Evolutionary conservation across 2,797 vertebrate species (phyloP).

Genomic region (Kryptolebias ocellatus): DNA sequence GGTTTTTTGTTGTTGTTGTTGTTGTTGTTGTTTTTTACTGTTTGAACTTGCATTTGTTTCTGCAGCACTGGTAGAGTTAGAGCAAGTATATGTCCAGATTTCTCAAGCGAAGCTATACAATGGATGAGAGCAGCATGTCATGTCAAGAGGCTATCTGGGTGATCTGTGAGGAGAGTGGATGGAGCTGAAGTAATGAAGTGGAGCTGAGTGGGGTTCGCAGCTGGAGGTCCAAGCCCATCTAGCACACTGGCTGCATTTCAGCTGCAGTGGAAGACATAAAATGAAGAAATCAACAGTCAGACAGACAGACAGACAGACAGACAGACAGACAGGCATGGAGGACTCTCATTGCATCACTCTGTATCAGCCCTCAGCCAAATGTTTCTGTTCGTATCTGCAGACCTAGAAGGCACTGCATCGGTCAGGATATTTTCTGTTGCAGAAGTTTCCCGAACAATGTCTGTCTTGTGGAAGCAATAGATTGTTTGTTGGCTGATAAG

Average conservation of each 20-base stretch:
- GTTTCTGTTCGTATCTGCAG: slow-evolving; percentile 27
- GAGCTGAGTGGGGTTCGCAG: slow-evolving; percentile 63
- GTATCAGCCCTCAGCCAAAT: slow-evolving; percentile 34
- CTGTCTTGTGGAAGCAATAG: slow-evolving; percentile 11
- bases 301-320: neutral
- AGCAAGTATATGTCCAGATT: slow-evolving; percentile 35
- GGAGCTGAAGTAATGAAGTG: slow-evolving; percentile 74
- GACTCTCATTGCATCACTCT: slow-evolving; percentile 44
- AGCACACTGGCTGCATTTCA: slow-evolving; percentile 49
- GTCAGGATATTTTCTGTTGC: neutral
- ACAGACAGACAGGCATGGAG: neutral
- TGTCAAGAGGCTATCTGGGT: slow-evolving; percentile 48
- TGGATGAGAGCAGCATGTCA: slow-evolving; percentile 57
- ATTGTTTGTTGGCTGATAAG: slow-evolving; percentile 30
- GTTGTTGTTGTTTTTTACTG: neutral
- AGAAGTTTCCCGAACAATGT: slow-evolving; percentile 32
- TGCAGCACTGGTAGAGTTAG: slow-evolving; percentile 17
- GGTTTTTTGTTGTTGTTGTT: slow-evolving; percentile 21
- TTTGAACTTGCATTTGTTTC: slow-evolving; percentile 18
- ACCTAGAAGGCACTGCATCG: slow-evolving; percentile 23
- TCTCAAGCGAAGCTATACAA: slow-evolving; percentile 43
- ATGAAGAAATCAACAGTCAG: slow-evolving; percentile 6
- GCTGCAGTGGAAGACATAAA: slow-evolving; percentile 17
- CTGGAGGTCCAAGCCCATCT: slow-evolving; percentile 61
- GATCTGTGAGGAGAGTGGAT: slow-evolving; percentile 62